Base-by-base conservation (phyloP, 2,797 vertebrate species). In the Peromyscus eremicus region DNA sequence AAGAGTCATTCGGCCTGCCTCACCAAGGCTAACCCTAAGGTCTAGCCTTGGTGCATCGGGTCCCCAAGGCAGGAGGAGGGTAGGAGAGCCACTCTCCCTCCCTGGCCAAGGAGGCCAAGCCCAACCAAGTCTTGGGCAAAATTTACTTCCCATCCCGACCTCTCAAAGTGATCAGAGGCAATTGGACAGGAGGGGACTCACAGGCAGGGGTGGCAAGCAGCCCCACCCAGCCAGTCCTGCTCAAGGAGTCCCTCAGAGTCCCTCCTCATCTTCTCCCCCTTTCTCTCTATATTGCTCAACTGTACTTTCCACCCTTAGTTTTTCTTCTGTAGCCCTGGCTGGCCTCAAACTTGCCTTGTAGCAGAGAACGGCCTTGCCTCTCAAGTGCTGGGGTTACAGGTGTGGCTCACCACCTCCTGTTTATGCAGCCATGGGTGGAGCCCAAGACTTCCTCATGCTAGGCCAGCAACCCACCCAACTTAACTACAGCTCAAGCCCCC, bases 1-100 rank as follows among this genome's bases (percentile, higher is more conserved):
- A 73, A 96, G 91, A 64, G 92, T 97, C 97, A 97, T 75, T 66
- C 12, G 32, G 81, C 91, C 82, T 68, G 96, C 73, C n/a, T n/a
- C n/a, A n/a, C n/a, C n/a, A n/a, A n/a, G n/a, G n/a, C n/a, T n/a
- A n/a, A n/a, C n/a, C n/a, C n/a, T 94, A n/a, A 46, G 68, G 57
- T 46, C 94, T 17, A 83, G 75, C 57, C 91, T 21, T 17, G 32
- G 49, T 43, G 12, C 37, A 23, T 73, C 91, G 7, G 2, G 25
- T 34, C 32, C 75, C 88, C 27, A 0, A 5, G 62, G 34, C 76
- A 8, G 80, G 46, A 62, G 85, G 71, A 29, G 71, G 32, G 43
- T 13, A 4, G 40, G 76, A 62, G 8, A 32, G 49, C 46, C 79
- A 55, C 27, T 62, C 0, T 9, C 0, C 19, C 43, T 14, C 60